phyloP scores from a whole-genome alignment of 2,797 vertebrate species.

The Hoplostethus atlanticus region DNA sequence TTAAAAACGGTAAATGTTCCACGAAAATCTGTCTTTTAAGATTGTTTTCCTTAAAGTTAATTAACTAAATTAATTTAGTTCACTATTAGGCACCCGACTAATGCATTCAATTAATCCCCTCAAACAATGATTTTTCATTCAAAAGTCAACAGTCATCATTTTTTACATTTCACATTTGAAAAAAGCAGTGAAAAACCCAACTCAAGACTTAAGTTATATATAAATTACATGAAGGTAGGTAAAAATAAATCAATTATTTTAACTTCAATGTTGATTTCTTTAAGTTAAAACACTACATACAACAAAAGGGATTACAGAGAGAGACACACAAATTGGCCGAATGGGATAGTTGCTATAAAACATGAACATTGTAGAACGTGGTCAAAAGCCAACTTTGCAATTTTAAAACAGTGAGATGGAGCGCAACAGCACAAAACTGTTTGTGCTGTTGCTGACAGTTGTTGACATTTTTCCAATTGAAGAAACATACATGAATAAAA shows the following conservation, averaged over 20 bases:
- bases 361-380: background rate
- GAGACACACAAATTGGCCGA: background rate
- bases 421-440: no score
- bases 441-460: no score
- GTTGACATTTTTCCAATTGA: background rate
- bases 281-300: constrained; percentile 5
- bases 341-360: constrained; percentile 17
- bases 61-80: constrained; percentile 49
- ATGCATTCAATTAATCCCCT: constrained; percentile 7
- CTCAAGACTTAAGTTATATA: background rate
- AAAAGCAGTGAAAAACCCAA: background rate
- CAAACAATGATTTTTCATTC: background rate
- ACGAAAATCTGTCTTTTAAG: background rate
- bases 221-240: background rate
- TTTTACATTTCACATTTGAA: constrained; percentile 23
- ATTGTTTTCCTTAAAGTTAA: no score
- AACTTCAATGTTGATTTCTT: background rate
- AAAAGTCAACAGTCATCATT: constrained; percentile 8
- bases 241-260: constrained; percentile 3
- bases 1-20: background rate
- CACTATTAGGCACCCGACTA: constrained; percentile 14
- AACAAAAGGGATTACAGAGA: constrained; percentile 10
- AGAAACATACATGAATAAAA: background rate
- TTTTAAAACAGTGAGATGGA: background rate
- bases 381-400: no score